These are phyloP conservation scores for Ceryle rudis DNA, from an alignment of 2,797 vertebrate genomes.

Conservation along the genomic window DNA sequence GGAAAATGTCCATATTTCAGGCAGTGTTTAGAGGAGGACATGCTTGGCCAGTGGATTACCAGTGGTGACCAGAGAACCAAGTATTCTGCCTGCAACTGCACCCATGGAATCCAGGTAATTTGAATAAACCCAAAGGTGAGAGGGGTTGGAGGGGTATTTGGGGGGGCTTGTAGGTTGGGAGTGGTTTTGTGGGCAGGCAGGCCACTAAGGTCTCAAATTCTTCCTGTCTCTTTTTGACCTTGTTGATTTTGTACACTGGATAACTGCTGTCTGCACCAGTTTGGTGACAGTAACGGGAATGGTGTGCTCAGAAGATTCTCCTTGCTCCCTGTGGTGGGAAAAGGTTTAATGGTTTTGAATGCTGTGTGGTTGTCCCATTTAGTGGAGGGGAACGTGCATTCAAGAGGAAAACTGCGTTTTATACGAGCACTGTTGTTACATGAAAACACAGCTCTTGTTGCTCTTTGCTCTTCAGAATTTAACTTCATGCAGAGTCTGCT, in stretches of 20 bases:
- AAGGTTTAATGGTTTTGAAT: not conserved
- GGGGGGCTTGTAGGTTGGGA: not conserved
- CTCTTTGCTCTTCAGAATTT: not conserved
- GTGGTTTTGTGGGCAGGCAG: not conserved
- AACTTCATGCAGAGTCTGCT: not conserved
- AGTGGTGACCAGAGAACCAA: slow-evolving; percentile 69
- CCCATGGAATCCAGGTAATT: slow-evolving; percentile 78
- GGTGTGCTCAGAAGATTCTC: not conserved
- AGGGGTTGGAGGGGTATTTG: not conserved
- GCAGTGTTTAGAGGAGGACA: slow-evolving; percentile 71
- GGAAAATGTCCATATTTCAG: slow-evolving; percentile 73
- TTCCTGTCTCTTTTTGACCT: not conserved
- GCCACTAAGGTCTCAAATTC: not conserved
- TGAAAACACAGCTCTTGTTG: not conserved
- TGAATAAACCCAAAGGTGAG: not conserved
- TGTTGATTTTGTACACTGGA: not conserved
- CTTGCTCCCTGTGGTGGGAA: not conserved
- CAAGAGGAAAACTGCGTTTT: slow-evolving; percentile 27
- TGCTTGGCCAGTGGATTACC: slow-evolving; percentile 75
- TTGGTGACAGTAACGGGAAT: not conserved
- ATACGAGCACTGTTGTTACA: not conserved
- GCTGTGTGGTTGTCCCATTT: not conserved
- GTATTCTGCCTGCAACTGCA: slow-evolving; percentile 83
- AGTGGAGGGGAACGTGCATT: not conserved
- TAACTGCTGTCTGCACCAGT: not conserved